Percentiles rank a stretch among this genome's conserved stretches.
These are phyloP conservation scores for Panulirus ornatus DNA, from an alignment of 1,140 invertebrate species.

Conservation along the genomic window DNA sequence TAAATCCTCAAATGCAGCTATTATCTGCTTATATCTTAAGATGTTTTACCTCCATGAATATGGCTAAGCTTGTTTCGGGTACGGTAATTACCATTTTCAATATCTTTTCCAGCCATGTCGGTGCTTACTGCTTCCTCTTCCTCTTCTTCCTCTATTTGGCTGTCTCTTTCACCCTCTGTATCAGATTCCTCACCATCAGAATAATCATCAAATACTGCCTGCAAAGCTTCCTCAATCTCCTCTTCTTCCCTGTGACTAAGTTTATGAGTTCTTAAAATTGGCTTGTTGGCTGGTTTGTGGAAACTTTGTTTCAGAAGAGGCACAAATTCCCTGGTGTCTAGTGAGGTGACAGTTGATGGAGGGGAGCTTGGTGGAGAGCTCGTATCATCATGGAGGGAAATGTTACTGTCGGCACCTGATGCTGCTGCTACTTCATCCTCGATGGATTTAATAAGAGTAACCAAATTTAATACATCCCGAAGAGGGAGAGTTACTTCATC, in stretches of 20 bases:
- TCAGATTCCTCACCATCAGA: background rate
- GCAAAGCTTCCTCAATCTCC: background rate
- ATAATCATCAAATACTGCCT: background rate
- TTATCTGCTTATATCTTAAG: no score
- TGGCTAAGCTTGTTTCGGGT: background rate
- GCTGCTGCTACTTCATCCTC: slow-evolving; percentile 24
- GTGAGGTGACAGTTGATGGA: background rate
- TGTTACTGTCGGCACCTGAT: background rate
- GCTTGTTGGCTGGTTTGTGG: slow-evolving; percentile 1
- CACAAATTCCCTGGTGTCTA: background rate
- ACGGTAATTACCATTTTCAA: background rate
- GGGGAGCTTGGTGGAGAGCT: slow-evolving; percentile 7
- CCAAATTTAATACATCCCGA: slow-evolving; percentile 16
- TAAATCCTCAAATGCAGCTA: background rate
- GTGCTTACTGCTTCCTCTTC: background rate
- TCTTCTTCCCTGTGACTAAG: background rate
- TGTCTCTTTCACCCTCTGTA: background rate
- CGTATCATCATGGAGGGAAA: background rate
- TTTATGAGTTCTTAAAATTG: background rate
- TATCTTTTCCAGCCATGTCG: background rate
- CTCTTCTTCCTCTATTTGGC: background rate
- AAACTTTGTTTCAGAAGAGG: background rate
- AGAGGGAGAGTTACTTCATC: slow-evolving; percentile 17
- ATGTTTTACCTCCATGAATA: no score
- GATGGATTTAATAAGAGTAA: slow-evolving; percentile 24